Base-by-base conservation (phyloP, 2,888 invertebrate species). In the Morpho helenor region DNA sequence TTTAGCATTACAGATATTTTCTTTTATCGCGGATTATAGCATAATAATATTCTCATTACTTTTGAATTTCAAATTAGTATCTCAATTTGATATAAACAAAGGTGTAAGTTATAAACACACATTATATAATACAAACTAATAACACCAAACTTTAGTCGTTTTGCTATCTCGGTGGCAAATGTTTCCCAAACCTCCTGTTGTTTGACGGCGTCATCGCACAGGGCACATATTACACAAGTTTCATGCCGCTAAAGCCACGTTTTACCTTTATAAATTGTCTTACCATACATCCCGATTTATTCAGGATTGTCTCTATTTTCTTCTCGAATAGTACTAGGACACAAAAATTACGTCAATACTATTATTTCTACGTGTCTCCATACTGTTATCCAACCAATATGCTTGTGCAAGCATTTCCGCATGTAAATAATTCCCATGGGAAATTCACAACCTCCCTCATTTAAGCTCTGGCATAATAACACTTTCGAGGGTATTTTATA, bases 191-290 rank as follows among this genome's bases (percentile, higher is more conserved):
- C 59, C 56, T 44, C 46, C 52, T 58, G 56, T 62, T 61, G 55
- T 65, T 62, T 61, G 61, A 63, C 64, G 60, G 56, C 64, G 61
- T 66, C 62, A 59, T 62, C 59, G 56, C 61, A 61, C 57, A 53
- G 62, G 56, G 54, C 62, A 62, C 61, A 68, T 68, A 69, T 70
- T 70, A 71, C 67, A 64, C 58, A 68, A 70, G 68, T 71, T 71
- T 67, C 65, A 66, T 66, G 65, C 65, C 64, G 59, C 64, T 62
- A 67, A 68, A 67, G 62, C 66, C 62, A 60, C 57, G 62, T 63
- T 61, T 66, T 71, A 73, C 74, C 54, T 54, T n/a, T 48, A 54
- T 47, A 54, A 48, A 48, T 47, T 42, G 54, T 41, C 45, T 22
- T 42, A 42, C 54, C 48, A 41, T 47, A 23, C 40, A 40, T 46